Conservation (phyloP, 2,888 invertebrate species). For the Ophion ventricosus region DNA sequence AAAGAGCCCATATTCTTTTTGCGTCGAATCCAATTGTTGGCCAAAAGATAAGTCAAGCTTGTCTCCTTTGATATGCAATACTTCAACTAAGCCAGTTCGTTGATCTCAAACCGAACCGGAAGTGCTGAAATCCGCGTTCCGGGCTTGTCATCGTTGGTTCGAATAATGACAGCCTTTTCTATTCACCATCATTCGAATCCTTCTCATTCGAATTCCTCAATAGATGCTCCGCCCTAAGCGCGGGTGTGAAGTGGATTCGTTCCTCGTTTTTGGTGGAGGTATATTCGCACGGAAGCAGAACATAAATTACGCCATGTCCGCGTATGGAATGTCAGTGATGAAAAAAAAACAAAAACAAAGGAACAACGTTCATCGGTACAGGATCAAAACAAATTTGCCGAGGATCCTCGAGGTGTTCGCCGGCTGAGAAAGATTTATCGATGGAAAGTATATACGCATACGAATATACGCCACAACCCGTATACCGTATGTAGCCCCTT, state of each 20-base stretch:
- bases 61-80: not conserved
- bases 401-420: slow-evolving; percentile 39
- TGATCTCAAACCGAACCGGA: not conserved
- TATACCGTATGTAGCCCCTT: slow-evolving; percentile 27
- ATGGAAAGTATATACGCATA: not conserved
- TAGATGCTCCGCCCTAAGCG: not conserved
- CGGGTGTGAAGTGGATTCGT: not conserved
- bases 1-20: no score
- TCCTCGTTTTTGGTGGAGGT: not conserved
- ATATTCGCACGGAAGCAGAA: not conserved
- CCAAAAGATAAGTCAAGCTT: not conserved
- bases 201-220: not conserved
- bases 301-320: not conserved
- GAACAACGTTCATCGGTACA: slow-evolving; percentile 52
- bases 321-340: not conserved
- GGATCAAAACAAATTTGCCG: slow-evolving; percentile 64
- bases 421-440: slow-evolving; percentile 58
- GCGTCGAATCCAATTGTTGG: not conserved
- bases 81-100: not conserved
- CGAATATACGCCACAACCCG: not conserved
- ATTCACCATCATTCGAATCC: not conserved
- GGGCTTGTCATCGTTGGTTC: not conserved
- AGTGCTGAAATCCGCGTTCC: not conserved
- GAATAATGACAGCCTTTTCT: slow-evolving; percentile 1
- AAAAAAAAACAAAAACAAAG: slow-evolving; percentile 22